A percentile compares a stretch with the other conserved stretches of the same genome.
Evolutionary conservation across 1,140 invertebrate species (phyloP).

Genomic region (Saxidomus purpurata): DNA sequence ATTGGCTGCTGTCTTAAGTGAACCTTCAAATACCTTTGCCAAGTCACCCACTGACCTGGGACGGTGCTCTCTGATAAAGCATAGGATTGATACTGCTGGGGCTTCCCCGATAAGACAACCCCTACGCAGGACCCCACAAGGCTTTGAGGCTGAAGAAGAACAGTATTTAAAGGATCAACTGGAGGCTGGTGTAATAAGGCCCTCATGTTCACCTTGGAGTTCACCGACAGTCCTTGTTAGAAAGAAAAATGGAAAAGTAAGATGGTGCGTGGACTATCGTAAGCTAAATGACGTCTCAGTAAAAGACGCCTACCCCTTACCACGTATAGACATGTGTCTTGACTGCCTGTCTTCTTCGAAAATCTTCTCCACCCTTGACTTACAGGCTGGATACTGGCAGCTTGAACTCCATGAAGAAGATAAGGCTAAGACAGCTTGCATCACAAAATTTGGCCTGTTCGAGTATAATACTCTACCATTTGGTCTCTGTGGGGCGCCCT

Average conservation of each 20-base stretch:
- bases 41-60: conserved; percentile 55
- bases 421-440: conserved; percentile 49
- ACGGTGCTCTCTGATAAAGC: conserved; percentile 30
- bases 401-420: background rate
- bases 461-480: conserved; percentile 48
- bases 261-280: conserved; percentile 35
- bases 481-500: background rate
- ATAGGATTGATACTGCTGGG: conserved; percentile 64
- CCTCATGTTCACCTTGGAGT: conserved; percentile 86
- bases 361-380: conserved; percentile 44
- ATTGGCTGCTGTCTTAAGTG: background rate
- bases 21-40: conserved; percentile 55
- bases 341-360: conserved; percentile 40
- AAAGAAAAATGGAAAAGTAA: conserved; percentile 26
- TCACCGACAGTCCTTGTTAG: conserved; percentile 87
- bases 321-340: conserved; percentile 35
- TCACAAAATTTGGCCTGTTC: conserved; percentile 37
- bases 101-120: conserved; percentile 66
- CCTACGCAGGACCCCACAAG: conserved; percentile 44
- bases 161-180: conserved; percentile 74
- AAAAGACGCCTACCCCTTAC: conserved; percentile 41
- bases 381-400: conserved; percentile 48
- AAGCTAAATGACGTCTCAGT: conserved; percentile 24
- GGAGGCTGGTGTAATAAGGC: conserved; percentile 80
- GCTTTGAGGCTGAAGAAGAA: conserved; percentile 52